Conservation (phyloP, 2,113 vertebrate genomes). For the Pachyramphus minor region DNA sequence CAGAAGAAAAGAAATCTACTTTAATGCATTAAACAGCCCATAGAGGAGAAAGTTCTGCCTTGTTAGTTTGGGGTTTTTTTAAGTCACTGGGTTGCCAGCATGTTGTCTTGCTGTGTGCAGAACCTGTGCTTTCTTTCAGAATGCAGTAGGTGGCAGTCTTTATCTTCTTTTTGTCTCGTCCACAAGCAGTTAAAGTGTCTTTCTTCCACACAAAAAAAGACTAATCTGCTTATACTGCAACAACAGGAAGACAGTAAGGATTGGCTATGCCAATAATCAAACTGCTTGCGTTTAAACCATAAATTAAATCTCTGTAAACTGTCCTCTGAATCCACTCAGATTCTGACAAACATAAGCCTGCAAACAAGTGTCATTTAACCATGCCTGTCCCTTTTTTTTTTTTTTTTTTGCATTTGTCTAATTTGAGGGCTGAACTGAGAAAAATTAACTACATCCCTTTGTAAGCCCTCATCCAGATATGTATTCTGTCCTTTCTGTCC, state of each 20-base stretch:
- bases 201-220: not conserved
- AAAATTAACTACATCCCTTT: too few species aligned
- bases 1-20: not conserved
- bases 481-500: not conserved
- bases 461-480: too few species aligned
- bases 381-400: not conserved
- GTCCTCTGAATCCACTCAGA: not conserved
- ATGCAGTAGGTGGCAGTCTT: constrained; percentile 38
- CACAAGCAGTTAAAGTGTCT: not conserved
- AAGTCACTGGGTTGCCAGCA: accelerated
- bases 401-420: not conserved
- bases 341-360: not conserved
- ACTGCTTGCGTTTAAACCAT: not conserved
- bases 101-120: not conserved
- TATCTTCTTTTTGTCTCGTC: not conserved
- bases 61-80: not conserved
- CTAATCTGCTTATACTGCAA: not conserved
- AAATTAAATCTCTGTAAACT: not conserved
- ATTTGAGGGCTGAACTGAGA: too few species aligned
- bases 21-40: not conserved
- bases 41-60: not conserved
- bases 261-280: not conserved
- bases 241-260: not conserved
- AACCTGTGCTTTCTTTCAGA: not conserved
- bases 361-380: not conserved